Evolutionary conservation across 2,113 vertebrate species (phyloP).

Genomic region (Bostrychus sinensis): DNA sequence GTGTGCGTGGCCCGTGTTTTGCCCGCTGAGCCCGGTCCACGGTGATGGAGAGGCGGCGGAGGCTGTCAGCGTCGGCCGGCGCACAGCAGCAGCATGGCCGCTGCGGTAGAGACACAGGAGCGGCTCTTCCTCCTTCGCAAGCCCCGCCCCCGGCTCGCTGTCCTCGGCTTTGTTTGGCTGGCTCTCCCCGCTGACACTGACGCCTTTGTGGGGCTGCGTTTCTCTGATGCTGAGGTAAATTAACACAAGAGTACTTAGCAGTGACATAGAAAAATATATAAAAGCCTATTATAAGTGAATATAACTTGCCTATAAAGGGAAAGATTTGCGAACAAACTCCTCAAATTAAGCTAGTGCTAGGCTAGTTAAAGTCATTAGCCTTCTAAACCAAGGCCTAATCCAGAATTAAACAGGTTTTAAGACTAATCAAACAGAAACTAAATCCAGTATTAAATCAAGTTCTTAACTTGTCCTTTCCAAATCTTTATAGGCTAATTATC

Average conservation of each 20-base stretch:
- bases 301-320: too few species aligned
- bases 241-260: background rate
- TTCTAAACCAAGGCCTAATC: too few species aligned
- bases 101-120: slow-evolving; percentile 42
- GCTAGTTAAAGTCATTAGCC: too few species aligned
- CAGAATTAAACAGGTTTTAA: too few species aligned
- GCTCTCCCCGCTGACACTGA: background rate
- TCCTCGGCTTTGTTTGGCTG: slow-evolving; percentile 7
- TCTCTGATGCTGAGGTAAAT: background rate
- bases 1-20: background rate
- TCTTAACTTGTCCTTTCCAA: too few species aligned
- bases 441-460: too few species aligned
- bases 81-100: slow-evolving; percentile 64
- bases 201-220: background rate
- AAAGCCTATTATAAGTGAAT: too few species aligned
- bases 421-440: too few species aligned
- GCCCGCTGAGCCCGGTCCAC: slow-evolving; percentile 19
- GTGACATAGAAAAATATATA: too few species aligned
- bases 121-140: slow-evolving; percentile 29
- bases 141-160: slow-evolving; percentile 10
- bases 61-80: slow-evolving; percentile 5
- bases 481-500: too few species aligned
- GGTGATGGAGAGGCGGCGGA: slow-evolving; percentile 25
- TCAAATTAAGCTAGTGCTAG: too few species aligned
- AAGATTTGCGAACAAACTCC: too few species aligned